Base-by-base conservation (phyloP, 2,113 vertebrate genomes). In the Bettongia penicillata region DNA sequence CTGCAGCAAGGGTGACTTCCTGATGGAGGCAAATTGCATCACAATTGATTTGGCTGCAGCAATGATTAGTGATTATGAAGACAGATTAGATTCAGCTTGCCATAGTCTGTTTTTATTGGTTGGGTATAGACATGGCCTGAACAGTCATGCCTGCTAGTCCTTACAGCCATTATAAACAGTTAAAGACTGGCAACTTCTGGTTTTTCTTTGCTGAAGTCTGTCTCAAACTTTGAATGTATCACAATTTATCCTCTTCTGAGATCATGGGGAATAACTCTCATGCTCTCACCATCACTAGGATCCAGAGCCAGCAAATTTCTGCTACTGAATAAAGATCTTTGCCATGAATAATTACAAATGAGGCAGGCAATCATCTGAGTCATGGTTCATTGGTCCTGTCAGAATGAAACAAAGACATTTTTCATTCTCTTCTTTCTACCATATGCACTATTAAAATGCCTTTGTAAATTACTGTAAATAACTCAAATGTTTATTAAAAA, bases 401-500 rank as follows among this genome's bases (percentile, higher is more conserved):
- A 95, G 90, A 93, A 53, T 68, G 84, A 98, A 97, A 96, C 96
- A 97, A 98, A 97, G 93, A 92, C 94, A 97, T 94, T 97, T 95
- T 94, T 96, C 95, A 94, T 49, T 97, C 96, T 94, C 93, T 92
- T 92, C 93, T n/a, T 49, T 95, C 93, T 96, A 95, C 95, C 53
- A 92, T 92, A 90, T 91, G 92, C 57, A 91, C 77, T 96, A 93
- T 96, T 98, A 93, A 98, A 96, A 97, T 92, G 51, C 4, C 93
- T 97, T 95, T 57, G 95, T 90, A 96, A 93, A 97, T 93, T 96
- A 96, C 50, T 90, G 96, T 97, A 97, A 98, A 97, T 98, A 98
- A 98, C 97, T 97, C 94, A 95, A 94, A 97, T 95, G 93, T 97
- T 98, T 97, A 97, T 98, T 97, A 96, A 96, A 97, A 97, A 90